phyloP scores from a whole-genome alignment of 2,113 vertebrate genomes.

The Grus americana region DNA sequence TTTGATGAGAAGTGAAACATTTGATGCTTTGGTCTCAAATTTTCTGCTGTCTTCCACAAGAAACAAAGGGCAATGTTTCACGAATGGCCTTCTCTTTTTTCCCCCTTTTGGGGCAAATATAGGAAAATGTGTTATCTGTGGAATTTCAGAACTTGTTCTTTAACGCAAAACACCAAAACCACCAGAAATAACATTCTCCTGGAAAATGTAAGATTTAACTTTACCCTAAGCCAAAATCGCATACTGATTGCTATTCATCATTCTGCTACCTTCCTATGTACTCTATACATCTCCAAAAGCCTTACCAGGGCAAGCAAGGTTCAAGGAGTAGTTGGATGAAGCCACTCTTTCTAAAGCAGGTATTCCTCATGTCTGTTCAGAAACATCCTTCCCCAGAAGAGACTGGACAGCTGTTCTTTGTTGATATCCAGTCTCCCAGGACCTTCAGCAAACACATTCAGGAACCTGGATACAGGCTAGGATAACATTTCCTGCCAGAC shows the following conservation, averaged over 20 bases:
- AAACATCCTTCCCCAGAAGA: neutral
- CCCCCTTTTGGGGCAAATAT: conserved; percentile 6
- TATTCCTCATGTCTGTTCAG: neutral
- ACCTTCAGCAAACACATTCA: neutral
- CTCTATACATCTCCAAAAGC: neutral
- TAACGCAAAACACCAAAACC: conserved; percentile 46
- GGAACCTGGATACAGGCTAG: neutral
- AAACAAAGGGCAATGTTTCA: conserved; percentile 55
- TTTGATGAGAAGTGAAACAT: conserved; percentile 63
- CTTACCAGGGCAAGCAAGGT: neutral
- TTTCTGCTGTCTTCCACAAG: conserved; percentile 58
- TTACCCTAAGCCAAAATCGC: conserved; percentile 22
- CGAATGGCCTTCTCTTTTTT: neutral
- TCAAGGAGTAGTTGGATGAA: neutral
- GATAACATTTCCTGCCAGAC: conserved; percentile 1
- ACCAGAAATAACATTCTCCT: conserved; percentile 48
- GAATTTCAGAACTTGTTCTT: conserved; percentile 36
- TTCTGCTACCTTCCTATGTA: neutral
- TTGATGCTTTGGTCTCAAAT: conserved; percentile 50
- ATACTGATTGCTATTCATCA: conserved; percentile 25
- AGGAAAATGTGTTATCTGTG: conserved; percentile 58
- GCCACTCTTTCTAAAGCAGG: neutral
- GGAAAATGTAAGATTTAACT: conserved; percentile 34
- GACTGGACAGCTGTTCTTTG: conserved; percentile 1
- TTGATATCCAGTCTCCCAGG: conserved; percentile 3